Conservation (phyloP, 2,888 invertebrate genomes). For the Trilocha varians region DNA sequence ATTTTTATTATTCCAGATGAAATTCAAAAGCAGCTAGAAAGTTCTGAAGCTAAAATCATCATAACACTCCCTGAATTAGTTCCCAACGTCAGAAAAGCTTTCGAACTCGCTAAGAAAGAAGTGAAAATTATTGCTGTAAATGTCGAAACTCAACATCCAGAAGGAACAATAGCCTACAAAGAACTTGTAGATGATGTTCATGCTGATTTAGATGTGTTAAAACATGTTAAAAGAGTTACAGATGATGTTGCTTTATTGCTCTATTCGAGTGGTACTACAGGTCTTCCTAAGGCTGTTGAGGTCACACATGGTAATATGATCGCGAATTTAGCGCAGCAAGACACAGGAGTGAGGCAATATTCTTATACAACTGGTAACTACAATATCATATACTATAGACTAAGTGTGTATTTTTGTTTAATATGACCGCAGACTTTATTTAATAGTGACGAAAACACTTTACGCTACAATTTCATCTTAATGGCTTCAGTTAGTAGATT, state of each 20-base stretch:
- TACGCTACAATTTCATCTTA: too few species aligned
- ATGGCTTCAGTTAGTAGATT: too few species aligned
- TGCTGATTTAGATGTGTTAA: slow-evolving; percentile 61
- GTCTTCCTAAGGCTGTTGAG: slow-evolving; percentile 83
- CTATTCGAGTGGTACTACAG: slow-evolving; percentile 91
- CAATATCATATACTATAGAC: not conserved
- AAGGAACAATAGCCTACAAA: slow-evolving; percentile 72
- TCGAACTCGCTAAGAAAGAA: slow-evolving; percentile 46
- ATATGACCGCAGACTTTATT: too few species aligned
- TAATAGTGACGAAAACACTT: too few species aligned
- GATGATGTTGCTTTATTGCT: slow-evolving; percentile 79
- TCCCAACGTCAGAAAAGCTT: slow-evolving; percentile 53
- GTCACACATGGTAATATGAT: slow-evolving; percentile 74
- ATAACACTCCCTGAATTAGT: slow-evolving; percentile 74
- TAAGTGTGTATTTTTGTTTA: too few species aligned
- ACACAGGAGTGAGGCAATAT: slow-evolving; percentile 31
- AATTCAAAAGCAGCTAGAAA: slow-evolving; percentile 74
- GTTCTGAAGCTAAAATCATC: slow-evolving; percentile 73
- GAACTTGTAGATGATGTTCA: slow-evolving; percentile 66
- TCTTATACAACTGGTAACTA: slow-evolving; percentile 37
- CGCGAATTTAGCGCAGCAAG: slow-evolving; percentile 56
- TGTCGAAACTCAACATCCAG: slow-evolving; percentile 38
- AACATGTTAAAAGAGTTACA: slow-evolving; percentile 38
- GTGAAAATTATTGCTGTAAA: slow-evolving; percentile 66
- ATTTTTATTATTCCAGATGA: slow-evolving; percentile 76